Percentiles rank a stretch among this genome's conserved stretches.
Evolutionary conservation across 1,140 invertebrate genomes (phyloP).

Genomic region (Drosophila lacteicornis): DNA sequence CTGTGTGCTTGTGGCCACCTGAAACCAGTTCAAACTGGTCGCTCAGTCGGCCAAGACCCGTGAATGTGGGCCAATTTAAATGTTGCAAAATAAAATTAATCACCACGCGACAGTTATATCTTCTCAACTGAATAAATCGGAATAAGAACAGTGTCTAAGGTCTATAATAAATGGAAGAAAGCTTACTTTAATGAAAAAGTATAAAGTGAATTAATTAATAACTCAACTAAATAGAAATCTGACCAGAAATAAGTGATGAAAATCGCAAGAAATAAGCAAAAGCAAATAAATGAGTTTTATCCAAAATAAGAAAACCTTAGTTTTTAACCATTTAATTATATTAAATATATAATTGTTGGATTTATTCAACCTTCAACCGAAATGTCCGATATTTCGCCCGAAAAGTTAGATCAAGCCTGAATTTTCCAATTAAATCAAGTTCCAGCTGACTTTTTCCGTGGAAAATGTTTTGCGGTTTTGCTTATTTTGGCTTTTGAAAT

Average conservation of each 20-base stretch:
- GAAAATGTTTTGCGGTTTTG: constrained; percentile 3
- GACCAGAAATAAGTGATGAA: not conserved
- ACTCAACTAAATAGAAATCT: no score
- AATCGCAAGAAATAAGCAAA: not conserved
- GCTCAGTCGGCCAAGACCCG: constrained; percentile 10
- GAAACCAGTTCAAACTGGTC: constrained; percentile 44
- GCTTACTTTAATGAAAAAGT: not conserved
- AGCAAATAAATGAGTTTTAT: not conserved
- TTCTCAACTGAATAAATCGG: constrained; percentile 4
- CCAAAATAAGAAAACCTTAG: not conserved
- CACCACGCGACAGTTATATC: not conserved
- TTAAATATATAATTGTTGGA: not conserved
- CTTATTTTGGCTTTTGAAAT: constrained; percentile 5
- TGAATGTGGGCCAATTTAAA: constrained; percentile 21
- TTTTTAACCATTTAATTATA: not conserved
- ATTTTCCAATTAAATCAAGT: not conserved
- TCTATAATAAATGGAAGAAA: not conserved
- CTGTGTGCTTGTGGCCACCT: constrained; percentile 23
- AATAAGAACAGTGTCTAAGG: not conserved
- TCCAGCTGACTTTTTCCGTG: not conserved
- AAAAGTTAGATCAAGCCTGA: not conserved
- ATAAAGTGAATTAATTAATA: not conserved
- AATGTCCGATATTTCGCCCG: not conserved
- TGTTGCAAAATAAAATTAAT: constrained; percentile 16
- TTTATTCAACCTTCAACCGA: not conserved